Evolutionary conservation across 2,888 invertebrate species (phyloP), one percentile per base, ranked within the genome.

Genomic region (Trichogramma evanescens): DNA sequence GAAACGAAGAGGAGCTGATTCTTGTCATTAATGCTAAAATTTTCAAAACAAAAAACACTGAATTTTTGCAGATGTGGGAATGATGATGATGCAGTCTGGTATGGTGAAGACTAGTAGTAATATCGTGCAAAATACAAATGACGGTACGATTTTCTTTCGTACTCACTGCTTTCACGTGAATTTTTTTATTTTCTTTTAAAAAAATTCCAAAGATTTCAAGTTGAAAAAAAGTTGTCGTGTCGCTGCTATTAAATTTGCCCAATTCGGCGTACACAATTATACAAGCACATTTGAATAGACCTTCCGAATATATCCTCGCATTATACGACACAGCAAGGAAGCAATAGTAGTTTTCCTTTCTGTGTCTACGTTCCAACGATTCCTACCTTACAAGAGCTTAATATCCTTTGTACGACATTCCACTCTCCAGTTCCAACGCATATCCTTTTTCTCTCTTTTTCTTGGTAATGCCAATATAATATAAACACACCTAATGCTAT

Each of bases 21-120:
- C n/a, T 13, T 13, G 13, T 8, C 26, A 26, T 26, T 26, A 26
- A 26, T 26, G 26, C 26, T 26, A 26, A 26, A 26, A 26, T 26
- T 26, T 26, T 26, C 26, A 26, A 26, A 26, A 26, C 26, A 26
- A 26, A 26, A 26, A 26, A 26, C 26, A 26, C 67, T 73, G 68
- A 65, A 74, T 87, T 86, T 87, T 89, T 89, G 78, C 92, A 92
- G 92, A 92, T 92, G 92, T 93, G 83, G 92, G 92, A 85, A 92
- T 92, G 92, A 91, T 93, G 86, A 91, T 93, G 92, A 91, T 92
- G 91, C 91, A 92, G 89, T 87, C 91, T 81, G 92, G 92, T 84
- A 92, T 93, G 92, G 91, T 92, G 88, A 92, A 91, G 87, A 89
- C 91, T 84, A 90, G 88, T 80, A 83, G 81, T 83, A 81, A 84